Evolutionary conservation across 1,140 invertebrate species (phyloP).

Genomic region (Aleiodes sp.): DNA sequence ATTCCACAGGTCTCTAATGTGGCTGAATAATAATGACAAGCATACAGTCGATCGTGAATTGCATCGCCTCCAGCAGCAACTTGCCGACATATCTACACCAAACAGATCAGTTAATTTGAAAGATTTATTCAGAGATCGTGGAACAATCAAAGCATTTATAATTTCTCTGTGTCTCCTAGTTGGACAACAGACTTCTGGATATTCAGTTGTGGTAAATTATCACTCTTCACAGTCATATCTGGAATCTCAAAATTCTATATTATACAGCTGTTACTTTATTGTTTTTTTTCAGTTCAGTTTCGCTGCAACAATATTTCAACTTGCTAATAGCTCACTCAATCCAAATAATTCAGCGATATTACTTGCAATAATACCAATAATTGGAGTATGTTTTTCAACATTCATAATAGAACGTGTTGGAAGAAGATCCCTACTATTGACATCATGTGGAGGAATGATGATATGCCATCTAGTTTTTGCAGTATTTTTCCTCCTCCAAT

Average conservation of each 20-base stretch:
- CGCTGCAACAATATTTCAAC: background rate
- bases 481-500: conserved; percentile 59
- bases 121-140: background rate
- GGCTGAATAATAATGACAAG: background rate
- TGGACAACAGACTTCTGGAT: conserved; percentile 4
- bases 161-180: background rate
- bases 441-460: conserved; percentile 32
- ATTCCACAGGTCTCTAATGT: background rate
- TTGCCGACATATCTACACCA: background rate
- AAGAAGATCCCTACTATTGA: background rate
- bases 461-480: conserved; percentile 57
- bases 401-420: background rate
- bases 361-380: background rate
- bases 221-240: background rate
- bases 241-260: background rate
- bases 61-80: background rate
- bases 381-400: background rate
- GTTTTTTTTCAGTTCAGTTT: background rate
- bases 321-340: background rate
- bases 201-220: background rate
- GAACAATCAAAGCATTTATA: background rate
- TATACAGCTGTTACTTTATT: conserved; percentile 18
- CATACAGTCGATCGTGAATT: background rate
- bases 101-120: background rate
- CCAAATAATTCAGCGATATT: background rate